These are phyloP conservation scores for Malacosoma neustria DNA, from an alignment of 2,888 invertebrate species.

Conservation along the genomic window DNA sequence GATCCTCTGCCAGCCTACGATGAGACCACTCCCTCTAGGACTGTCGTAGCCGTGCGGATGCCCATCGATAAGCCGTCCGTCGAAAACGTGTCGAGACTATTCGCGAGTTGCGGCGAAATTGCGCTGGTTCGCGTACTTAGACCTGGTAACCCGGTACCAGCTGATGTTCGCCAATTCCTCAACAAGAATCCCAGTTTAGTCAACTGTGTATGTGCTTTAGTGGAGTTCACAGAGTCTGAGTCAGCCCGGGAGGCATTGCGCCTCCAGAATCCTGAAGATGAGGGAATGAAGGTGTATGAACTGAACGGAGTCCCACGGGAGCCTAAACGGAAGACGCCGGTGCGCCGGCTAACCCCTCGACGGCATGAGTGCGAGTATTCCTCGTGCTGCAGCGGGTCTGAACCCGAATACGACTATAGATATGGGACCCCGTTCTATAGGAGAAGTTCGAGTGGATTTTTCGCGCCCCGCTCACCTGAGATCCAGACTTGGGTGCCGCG, in stretches of 20 bases:
- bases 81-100: constrained; percentile 93
- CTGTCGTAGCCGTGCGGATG: constrained; percentile 90
- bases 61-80: constrained; percentile 90
- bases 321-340: constrained; percentile 81
- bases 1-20: constrained; percentile 92
- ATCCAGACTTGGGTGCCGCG: constrained; percentile 79
- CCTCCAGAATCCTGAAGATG: constrained; percentile 73
- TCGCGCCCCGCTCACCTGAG: constrained; percentile 64
- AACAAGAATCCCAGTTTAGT: constrained; percentile 92
- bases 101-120: constrained; percentile 92
- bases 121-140: constrained; percentile 89
- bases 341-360: constrained; percentile 76
- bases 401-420: constrained; percentile 63
- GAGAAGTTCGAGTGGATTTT: constrained; percentile 60
- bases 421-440: constrained; percentile 58
- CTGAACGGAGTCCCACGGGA: constrained; percentile 82
- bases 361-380: constrained; percentile 79
- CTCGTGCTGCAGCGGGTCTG: constrained; percentile 69
- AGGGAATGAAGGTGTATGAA: constrained; percentile 83
- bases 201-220: constrained; percentile 89
- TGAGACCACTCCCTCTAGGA: constrained; percentile 93
- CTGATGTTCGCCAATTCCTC: constrained; percentile 92
- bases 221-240: constrained; percentile 92
- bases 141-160: constrained; percentile 92
- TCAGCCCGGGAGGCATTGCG: constrained; percentile 88